phyloP scores from a whole-genome alignment of 2,888 invertebrate genomes.

The Drosophila kambysellisi region DNA sequence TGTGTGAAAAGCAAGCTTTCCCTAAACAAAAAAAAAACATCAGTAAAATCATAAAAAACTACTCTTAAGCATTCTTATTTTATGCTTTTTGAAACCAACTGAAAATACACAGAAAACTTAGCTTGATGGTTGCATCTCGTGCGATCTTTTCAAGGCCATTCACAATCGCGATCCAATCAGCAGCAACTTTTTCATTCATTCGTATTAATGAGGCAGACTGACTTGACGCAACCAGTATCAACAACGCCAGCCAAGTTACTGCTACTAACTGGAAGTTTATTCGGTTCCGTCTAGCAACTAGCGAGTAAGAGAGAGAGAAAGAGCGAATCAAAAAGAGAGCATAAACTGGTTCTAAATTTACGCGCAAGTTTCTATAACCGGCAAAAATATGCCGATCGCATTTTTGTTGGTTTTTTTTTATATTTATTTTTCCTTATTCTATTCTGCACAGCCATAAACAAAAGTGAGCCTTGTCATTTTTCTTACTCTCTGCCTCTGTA shows the following conservation, averaged over 20 bases:
- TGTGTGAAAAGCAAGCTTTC: conserved; percentile 39
- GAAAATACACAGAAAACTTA: not conserved
- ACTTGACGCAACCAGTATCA: conserved; percentile 10
- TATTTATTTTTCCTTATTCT: not conserved
- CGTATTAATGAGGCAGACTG: conserved; percentile 62
- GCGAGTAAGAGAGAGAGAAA: not conserved
- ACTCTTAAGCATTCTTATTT: conserved; percentile 5
- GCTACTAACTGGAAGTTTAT: conserved; percentile 13
- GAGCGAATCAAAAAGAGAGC: conserved; percentile 1
- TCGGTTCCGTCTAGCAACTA: conserved; percentile 30
- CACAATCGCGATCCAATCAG: conserved; percentile 52
- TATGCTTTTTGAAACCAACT: conserved; percentile 7
- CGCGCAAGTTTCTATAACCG: conserved; percentile 56
- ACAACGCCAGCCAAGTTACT: conserved; percentile 19
- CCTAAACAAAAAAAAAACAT: conserved; percentile 19
- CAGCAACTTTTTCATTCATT: conserved; percentile 60
- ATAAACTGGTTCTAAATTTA: conserved; percentile 64
- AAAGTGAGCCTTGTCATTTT: conserved; percentile 22
- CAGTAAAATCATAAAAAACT: not conserved
- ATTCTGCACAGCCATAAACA: conserved; percentile 46
- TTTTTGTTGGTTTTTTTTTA: not conserved
- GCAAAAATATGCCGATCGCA: conserved; percentile 47
- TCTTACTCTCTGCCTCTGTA: not conserved
- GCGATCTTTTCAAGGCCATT: conserved; percentile 65
- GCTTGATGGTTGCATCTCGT: conserved; percentile 48